A percentile compares a stretch with the other conserved stretches of the same genome.
Evolutionary conservation across 2,888 invertebrate species (phyloP).

Genomic region (Caenorhabditis auriculariae): DNA sequence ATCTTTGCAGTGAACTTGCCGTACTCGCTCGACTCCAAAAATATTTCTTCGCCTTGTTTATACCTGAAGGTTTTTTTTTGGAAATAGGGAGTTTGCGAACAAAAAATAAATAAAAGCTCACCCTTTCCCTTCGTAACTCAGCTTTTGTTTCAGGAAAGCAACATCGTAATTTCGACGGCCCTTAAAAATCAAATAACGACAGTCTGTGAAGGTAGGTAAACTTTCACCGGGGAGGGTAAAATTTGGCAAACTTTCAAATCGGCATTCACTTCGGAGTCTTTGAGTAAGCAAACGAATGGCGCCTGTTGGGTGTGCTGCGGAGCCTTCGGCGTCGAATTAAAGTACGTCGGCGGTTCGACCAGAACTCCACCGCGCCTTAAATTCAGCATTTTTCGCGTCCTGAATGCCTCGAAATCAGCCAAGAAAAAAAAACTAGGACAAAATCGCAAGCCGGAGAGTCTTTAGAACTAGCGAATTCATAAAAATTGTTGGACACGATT

Average conservation of each 20-base stretch:
- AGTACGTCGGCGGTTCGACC: constrained; percentile 12
- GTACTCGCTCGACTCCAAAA: constrained; percentile 10
- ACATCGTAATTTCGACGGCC: background rate
- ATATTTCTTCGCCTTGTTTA: constrained; percentile 16
- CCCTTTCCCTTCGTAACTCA: background rate
- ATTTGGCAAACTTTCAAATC: no score
- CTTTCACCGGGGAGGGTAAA: no score
- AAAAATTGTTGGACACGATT: no score
- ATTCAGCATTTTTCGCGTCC: no score
- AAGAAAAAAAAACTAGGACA: no score
- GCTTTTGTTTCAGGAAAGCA: background rate
- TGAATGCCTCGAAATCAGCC: no score
- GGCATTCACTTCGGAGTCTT: constrained; percentile 7
- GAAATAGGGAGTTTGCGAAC: background rate
- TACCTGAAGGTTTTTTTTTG: no score
- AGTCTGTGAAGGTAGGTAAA: no score
- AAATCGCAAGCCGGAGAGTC: no score
- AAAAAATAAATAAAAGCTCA: background rate
- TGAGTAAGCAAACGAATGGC: constrained; percentile 4
- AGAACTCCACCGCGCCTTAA: constrained; percentile 10
- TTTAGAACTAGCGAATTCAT: no score
- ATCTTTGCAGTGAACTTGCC: constrained; percentile 18
- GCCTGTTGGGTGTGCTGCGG: constrained; percentile 1
- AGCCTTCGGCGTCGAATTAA: constrained; percentile 9
- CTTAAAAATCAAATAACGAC: background rate